phyloP scores from a whole-genome alignment of 2,113 vertebrate species.

The Catagonus wagneri region DNA sequence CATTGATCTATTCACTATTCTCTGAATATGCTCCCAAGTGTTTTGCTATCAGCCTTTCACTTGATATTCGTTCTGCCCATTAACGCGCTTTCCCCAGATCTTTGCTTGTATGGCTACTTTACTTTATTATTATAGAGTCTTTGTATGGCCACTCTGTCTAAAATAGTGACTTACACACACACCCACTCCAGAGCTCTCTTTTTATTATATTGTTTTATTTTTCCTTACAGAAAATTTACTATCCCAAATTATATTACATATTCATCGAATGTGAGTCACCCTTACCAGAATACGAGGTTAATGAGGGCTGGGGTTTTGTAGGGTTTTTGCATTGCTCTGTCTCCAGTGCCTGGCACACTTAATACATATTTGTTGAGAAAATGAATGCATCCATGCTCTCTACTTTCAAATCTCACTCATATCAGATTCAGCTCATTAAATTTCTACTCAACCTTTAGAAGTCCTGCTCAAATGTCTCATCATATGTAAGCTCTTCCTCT shows the following conservation, averaged over 20 bases:
- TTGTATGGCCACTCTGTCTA: neutral
- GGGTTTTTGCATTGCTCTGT: neutral
- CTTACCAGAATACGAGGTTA: neutral
- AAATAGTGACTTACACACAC: neutral
- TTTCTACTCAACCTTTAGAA: neutral
- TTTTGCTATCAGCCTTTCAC: neutral
- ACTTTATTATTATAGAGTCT: neutral
- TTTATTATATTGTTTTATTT: neutral
- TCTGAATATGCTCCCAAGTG: neutral
- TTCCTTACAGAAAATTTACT: neutral
- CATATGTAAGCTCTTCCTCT: neutral
- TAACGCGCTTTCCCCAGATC: neutral
- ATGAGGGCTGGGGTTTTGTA: neutral
- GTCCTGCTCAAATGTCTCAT: neutral
- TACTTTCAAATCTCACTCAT: neutral
- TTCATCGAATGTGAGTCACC: neutral
- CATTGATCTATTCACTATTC: neutral
- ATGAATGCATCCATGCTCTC: neutral
- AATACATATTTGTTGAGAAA: neutral
- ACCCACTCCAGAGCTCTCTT: neutral
- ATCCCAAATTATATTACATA: neutral
- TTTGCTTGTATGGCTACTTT: neutral
- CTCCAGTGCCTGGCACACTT: neutral
- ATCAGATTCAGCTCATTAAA: neutral
- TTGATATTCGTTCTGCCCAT: neutral